Conservation (phyloP, 2,888 invertebrate genomes). For the Mimachlamys varia region DNA sequence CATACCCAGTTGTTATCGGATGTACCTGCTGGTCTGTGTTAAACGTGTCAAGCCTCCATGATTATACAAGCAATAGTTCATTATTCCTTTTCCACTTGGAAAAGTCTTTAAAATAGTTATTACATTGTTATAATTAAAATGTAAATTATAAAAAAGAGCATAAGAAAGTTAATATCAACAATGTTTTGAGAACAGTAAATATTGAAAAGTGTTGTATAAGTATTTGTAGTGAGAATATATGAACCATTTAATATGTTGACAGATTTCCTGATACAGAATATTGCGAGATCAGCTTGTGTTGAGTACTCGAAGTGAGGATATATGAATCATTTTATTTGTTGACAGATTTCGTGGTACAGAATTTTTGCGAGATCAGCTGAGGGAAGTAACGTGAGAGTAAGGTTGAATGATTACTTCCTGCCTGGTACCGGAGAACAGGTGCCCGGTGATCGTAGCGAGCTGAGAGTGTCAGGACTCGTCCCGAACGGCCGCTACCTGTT, state of each 20-base stretch:
- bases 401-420: slow-evolving; percentile 78
- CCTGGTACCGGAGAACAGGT: slow-evolving; percentile 80
- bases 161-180: no score
- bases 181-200: no score
- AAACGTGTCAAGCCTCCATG: no score
- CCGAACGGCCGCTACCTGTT: slow-evolving; percentile 79
- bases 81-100: no score
- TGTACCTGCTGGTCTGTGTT: not conserved
- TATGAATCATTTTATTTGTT: slow-evolving; percentile 37
- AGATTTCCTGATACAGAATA: slow-evolving; percentile 80
- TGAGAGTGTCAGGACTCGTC: slow-evolving; percentile 74
- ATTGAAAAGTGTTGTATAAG: no score
- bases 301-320: no score
- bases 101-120: no score
- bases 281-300: slow-evolving; percentile 76
- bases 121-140: no score
- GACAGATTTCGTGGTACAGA: slow-evolving; percentile 80
- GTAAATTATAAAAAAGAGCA: no score
- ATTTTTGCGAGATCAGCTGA: slow-evolving; percentile 77
- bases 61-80: no score
- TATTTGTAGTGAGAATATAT: no score
- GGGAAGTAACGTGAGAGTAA: slow-evolving; percentile 78
- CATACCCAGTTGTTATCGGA: not conserved
- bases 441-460: slow-evolving; percentile 75
- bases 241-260: slow-evolving; percentile 42